Base-by-base conservation (phyloP, 2,797 vertebrate species). In the Cephalopachus bancanus region DNA sequence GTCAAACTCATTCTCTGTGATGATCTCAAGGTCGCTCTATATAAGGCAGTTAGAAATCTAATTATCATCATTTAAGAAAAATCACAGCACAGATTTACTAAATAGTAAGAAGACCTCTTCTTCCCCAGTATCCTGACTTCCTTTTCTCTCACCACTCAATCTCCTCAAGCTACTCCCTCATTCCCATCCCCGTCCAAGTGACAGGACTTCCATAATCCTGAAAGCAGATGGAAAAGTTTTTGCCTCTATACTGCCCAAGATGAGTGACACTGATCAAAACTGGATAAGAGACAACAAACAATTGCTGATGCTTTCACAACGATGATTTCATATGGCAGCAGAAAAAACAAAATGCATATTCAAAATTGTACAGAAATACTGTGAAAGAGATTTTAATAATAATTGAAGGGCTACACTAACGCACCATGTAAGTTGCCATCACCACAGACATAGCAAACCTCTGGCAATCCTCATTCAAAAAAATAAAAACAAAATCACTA, bases 41-140 rank as follows among this genome's bases (percentile, higher is more conserved):
- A 16, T 15, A 65, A 60, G 4, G 26, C 17, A 57, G 57, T 76
- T 57, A 76, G 33, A 11, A 55, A 60, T 72, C 65, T 79, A 80
- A 84, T 60, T 79, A 55, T 89, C 15, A 59, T 26, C 7, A 69
- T 17, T 92, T 91, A 79, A 95, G 62, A 91, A 92, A 96, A 87
- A 67, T 20, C 62, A 33, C 15, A 86, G 14, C 64, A 79, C 16
- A 16, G 76, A 93, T 60, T 65, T 44, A 91, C 19, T 28, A 44
- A 37, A 37, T 37, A 37, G 37, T 37, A 90, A 90, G 37, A 94
- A 78, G 51, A 83, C 17, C 24, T 80, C 51, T 44, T 83, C 22
- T 26, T 60, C 57, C n/a, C 17, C 2, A 2, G 30, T 28, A 93
- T 16, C 22, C 30, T 19, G 4, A 30, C 19, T 92, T 89, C 19